phyloP scores from a whole-genome alignment of 2,113 vertebrate species.

The Gobio gobio region DNA sequence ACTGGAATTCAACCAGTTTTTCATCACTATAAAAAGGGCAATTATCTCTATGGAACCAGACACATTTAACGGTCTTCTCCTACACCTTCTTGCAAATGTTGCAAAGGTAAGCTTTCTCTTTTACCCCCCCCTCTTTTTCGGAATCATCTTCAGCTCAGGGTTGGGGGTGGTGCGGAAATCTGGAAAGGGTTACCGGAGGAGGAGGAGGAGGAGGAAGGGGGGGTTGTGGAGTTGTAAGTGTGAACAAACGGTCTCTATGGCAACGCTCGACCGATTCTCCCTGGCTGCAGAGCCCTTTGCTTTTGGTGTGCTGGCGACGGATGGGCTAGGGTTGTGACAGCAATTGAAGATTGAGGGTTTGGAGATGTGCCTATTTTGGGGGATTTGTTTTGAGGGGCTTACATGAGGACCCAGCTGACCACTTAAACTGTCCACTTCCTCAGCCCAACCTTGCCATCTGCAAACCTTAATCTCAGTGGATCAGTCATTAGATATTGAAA shows the following conservation, averaged over 20 bases:
- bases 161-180: slow-evolving; percentile 65
- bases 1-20: slow-evolving; percentile 49
- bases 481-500: slow-evolving; percentile 77
- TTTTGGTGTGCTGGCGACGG: slow-evolving; percentile 66
- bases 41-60: slow-evolving; percentile 36
- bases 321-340: slow-evolving; percentile 71
- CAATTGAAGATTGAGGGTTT: slow-evolving; percentile 63
- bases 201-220: slow-evolving; percentile 47
- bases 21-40: slow-evolving; percentile 44
- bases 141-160: slow-evolving; percentile 42
- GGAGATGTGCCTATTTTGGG: background rate
- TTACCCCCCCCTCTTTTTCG: background rate
- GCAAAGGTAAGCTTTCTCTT: slow-evolving; percentile 28
- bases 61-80: slow-evolving; percentile 49
- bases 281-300: slow-evolving; percentile 67
- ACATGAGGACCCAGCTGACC: slow-evolving; percentile 12
- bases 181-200: slow-evolving; percentile 70
- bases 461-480: slow-evolving; percentile 74
- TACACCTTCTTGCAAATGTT: slow-evolving; percentile 15
- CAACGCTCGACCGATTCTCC: slow-evolving; percentile 74
- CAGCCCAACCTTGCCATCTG: slow-evolving; percentile 65
- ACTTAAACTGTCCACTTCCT: background rate
- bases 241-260: slow-evolving; percentile 79
- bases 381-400: background rate
- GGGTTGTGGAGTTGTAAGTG: slow-evolving; percentile 66